Evolutionary conservation across 2,113 vertebrate genomes (phyloP), one percentile per base, ranked within the genome.

Genomic region (Anolis sagrei): DNA sequence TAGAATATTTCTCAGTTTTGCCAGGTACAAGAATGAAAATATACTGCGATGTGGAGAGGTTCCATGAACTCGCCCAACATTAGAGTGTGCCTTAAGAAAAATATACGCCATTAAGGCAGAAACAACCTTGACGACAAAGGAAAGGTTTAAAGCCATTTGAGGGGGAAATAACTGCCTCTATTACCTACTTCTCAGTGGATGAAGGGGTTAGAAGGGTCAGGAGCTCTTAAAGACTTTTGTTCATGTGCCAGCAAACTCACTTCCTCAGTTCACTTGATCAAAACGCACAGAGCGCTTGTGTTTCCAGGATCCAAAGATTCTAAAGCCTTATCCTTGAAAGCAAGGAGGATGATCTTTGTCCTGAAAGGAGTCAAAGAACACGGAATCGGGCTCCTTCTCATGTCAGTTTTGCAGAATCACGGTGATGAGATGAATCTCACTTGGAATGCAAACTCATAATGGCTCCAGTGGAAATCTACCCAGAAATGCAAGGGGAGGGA

Each of bases 91-190:
- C 51, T 61, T 73, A 25, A 39, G 49, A 73, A 19, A 58, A 54
- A 72, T 4, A 36, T 58, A 82, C 18, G 4, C 32, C 32, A 61
- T 73, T 51, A 82, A 82, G 49, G 48, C 80, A 54, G 32, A 81
- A n/a, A 58, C 39, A 62, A 44, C 36, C 34, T 44, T 34, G 19
- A 13, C 32, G 54, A 73, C 69, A 10, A 61, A 21, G 27, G 18
- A 74, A 58, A 61, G 9, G 70, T 79, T 39, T n/a, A 62, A 74
- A 74, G 54, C n/a, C 34, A 73, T 83, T 83, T 29, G 72, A 74
- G 54, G 54, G 54, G 49, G 25, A 74, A 48, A n/a, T 75, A 44
- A 39, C 70, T 73, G 51, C 49, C 79, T n/a, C 44, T 29, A n/a
- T n/a, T 68, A 29, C 62, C n/a, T 36, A 32, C 39, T 76, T 77